Base-by-base conservation (phyloP, 1,140 invertebrate genomes). In the Heterodera carotae region DNA sequence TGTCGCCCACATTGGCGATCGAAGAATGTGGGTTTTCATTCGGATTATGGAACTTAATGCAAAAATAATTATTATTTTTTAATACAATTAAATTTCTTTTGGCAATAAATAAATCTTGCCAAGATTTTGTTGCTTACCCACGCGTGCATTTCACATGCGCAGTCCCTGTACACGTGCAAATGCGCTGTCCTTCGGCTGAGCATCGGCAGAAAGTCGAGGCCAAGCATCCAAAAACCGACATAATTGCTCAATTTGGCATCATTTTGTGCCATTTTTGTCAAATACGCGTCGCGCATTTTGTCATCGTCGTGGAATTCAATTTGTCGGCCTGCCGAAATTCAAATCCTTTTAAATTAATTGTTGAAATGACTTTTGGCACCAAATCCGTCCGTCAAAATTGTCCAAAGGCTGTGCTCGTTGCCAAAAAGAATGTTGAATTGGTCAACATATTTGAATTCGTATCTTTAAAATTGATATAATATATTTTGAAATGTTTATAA, bases 91-190 rank as follows among this genome's bases (percentile, higher is more conserved):
- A 39, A 39, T 6, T 39, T 39, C 10, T 39, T 39, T 39, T 39
- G 4, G 36, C 10, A 4, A 39, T 4, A 10, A 39, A 6, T 10
- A 39, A 4, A 39, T 39, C 10, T 39, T 39, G 4, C n/a, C n/a
- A n/a, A n/a, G 36, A 39, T 39, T 39, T 39, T 4, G 36, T 39
- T 53, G 48, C 67, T 31, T 27, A 70, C 69, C 69, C 69, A 70
- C 2, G 39, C 69, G 29, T 70, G 43, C 69, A 70, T 53, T n/a
- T 29, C 36, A 22, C 69, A 70, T 2, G 12, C 18, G 33, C 69
- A 70, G 7, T 33, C 69, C 33, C 34, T 39, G 59, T 70, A 70
- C 1, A 48, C 69, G 33, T 56, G 59, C 22, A 70, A 43, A 43
- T 70, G 15, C 22, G 43, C 22, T 8, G 4, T 48, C 34, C 7